Evolutionary conservation across 2,113 vertebrate species (phyloP).

Genomic region (Mohoua ochrocephala): DNA sequence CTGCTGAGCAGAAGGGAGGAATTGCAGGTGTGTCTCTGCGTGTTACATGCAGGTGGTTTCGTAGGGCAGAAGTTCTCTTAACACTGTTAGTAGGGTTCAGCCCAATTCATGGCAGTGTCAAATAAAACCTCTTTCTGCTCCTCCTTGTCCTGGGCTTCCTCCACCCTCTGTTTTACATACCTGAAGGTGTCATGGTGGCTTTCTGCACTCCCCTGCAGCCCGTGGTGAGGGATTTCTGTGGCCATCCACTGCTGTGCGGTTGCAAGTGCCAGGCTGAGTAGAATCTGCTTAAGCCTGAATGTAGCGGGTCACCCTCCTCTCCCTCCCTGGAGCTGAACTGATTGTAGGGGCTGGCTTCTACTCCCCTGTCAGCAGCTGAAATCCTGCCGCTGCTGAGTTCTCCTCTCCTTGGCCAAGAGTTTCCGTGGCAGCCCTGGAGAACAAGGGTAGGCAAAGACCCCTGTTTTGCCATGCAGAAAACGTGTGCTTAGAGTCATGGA

Average conservation of each 20-base stretch:
- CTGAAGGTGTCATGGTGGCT: background rate
- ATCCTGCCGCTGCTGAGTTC: background rate
- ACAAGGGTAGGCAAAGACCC: background rate
- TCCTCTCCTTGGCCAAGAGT: background rate
- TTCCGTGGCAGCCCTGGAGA: background rate
- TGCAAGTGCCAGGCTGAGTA: background rate
- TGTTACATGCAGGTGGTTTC: background rate
- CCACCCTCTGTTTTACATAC: background rate
- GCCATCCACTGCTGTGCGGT: fast-evolving
- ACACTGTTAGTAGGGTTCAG: background rate
- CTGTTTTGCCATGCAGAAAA: background rate
- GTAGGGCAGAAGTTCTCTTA: background rate
- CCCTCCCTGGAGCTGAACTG: background rate
- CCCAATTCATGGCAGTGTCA: background rate
- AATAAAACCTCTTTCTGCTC: background rate
- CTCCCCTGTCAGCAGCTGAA: background rate
- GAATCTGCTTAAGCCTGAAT: background rate
- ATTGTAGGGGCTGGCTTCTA: background rate
- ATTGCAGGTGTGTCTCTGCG: background rate
- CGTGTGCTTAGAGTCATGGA: background rate
- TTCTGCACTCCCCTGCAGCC: background rate
- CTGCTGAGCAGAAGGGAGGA: background rate
- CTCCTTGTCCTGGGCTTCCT: background rate
- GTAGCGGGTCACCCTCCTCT: background rate
- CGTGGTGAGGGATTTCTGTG: background rate